A percentile compares a stretch with the other conserved stretches of the same genome.
Conservation (phyloP, 2,888 invertebrate species). For the Meliscaeva auricollis region DNA sequence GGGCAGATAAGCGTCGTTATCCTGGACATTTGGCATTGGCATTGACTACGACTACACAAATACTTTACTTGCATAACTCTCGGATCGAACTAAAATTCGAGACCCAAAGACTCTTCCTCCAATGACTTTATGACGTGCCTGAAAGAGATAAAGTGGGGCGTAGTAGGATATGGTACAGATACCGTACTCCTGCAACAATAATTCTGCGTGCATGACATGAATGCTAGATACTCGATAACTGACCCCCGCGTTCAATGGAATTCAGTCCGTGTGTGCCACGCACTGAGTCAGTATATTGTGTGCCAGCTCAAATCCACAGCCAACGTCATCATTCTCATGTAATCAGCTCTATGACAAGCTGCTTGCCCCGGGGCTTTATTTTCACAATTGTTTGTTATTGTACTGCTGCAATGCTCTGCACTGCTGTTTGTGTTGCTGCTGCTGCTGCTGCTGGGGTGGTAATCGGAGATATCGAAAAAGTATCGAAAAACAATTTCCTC, state of each 20-base stretch:
- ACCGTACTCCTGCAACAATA: conserved; percentile 18
- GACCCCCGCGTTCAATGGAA: conserved; percentile 59
- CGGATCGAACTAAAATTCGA: conserved; percentile 50
- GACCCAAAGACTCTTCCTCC: conserved; percentile 26
- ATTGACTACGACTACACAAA: conserved; percentile 50
- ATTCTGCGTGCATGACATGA: conserved; percentile 64
- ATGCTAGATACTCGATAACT: conserved; percentile 70
- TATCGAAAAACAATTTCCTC: conserved; percentile 63
- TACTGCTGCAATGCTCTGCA: neutral
- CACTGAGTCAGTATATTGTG: conserved; percentile 41
- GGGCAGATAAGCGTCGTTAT: conserved; percentile 70
- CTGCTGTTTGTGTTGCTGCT: conserved; percentile 19
- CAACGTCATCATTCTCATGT: conserved; percentile 67
- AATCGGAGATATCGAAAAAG: conserved; percentile 55
- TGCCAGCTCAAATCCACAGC: conserved; percentile 12
- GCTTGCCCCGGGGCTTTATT: conserved; percentile 56
- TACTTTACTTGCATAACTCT: conserved; percentile 55
- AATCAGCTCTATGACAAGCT: conserved; percentile 71
- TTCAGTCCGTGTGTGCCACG: conserved; percentile 32
- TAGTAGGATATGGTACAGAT: neutral
- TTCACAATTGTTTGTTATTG: conserved; percentile 37
- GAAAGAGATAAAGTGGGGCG: conserved; percentile 39
- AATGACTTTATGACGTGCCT: conserved; percentile 63
- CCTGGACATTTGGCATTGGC: conserved; percentile 71
- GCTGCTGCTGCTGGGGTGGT: neutral